Evolutionary conservation across 2,113 vertebrate genomes (phyloP), one percentile per base, ranked within the genome.

Genomic region (Raja brachyura): DNA sequence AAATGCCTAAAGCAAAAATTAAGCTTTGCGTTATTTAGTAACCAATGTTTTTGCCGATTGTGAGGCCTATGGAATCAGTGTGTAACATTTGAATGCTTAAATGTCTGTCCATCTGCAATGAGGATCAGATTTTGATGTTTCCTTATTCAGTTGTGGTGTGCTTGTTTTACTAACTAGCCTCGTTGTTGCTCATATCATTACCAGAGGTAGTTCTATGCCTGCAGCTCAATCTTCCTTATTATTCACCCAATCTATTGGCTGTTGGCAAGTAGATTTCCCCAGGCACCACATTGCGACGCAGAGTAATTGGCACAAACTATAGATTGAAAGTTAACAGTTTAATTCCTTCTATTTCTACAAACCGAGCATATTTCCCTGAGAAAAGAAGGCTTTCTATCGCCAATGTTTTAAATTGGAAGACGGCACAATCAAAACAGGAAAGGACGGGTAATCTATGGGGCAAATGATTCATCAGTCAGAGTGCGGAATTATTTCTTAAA

Each of bases 211-310:
- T 92, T 92, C 20, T 48, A 39, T 22, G 31, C 28, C 22, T 39
- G 66, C 33, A 25, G 86, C 63, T 68, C n/a, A 90, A n/a, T n/a
- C 83, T 90, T 68, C 86, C 63, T 90, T 90, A 61, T 70, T 92
- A 92, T 54, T 92, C 88, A 92, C 68, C 22, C 18, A 66, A n/a
- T 48, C 33, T 73, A 10, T 48, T 48, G 39, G 88, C 63, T 92
- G 70, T 39, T 92, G 88, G 20, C 18, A 48, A 92, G 33, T 73
- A 70, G 66, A 92, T 73, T 92, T 92, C 88, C 88, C 88, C 33
- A 73, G 88, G 20, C 22, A 73, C 16, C 63, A 73, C 88, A 92
- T 73, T 92, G 66, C 25, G 20, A 48, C 14, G 66, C 6, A 92
- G 66, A 92, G 22, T 92, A 73, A 92, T 73, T 73, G 66, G n/a